Conservation (phyloP, 2,888 invertebrate genomes). For the Aphidoletes aphidimyza region DNA sequence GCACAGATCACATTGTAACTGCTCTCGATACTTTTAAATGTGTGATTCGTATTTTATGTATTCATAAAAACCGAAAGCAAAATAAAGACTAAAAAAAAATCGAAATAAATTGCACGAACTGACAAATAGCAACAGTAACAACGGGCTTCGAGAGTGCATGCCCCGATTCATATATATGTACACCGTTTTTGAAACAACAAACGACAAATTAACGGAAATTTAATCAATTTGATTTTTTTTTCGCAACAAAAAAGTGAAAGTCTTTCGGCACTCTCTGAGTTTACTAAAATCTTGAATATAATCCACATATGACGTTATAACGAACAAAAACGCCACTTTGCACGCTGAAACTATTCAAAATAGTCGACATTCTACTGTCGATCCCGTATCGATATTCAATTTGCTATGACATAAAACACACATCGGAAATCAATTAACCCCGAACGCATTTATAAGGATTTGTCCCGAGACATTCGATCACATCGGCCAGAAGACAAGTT, state of each 20-base stretch:
- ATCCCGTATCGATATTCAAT: neutral
- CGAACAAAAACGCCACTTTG: too few relatives aligned
- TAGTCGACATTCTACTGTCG: too few relatives aligned
- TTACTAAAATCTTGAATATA: too few relatives aligned
- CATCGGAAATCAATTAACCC: slow-evolving; percentile 22
- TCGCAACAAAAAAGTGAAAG: neutral
- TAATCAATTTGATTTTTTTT: neutral
- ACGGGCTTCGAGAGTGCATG: neutral
- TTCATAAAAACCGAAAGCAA: neutral
- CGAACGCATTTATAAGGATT: neutral
- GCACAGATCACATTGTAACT: neutral
- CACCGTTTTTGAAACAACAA: neutral
- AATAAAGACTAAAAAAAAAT: too few relatives aligned
- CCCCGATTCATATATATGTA: neutral
- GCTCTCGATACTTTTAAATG: neutral
- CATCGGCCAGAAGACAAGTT: neutral
- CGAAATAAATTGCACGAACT: too few relatives aligned
- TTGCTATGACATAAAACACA: neutral
- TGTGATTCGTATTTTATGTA: neutral
- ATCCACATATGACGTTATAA: too few relatives aligned
- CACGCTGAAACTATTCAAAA: too few relatives aligned
- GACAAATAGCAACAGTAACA: neutral
- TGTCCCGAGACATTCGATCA: neutral
- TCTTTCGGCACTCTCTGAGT: neutral
- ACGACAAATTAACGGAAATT: slow-evolving; percentile 2